A percentile compares a stretch with the other conserved stretches of the same genome.
These are phyloP conservation scores for Eumerus sabulonum DNA, from an alignment of 2,888 invertebrate species.

Conservation along the genomic window DNA sequence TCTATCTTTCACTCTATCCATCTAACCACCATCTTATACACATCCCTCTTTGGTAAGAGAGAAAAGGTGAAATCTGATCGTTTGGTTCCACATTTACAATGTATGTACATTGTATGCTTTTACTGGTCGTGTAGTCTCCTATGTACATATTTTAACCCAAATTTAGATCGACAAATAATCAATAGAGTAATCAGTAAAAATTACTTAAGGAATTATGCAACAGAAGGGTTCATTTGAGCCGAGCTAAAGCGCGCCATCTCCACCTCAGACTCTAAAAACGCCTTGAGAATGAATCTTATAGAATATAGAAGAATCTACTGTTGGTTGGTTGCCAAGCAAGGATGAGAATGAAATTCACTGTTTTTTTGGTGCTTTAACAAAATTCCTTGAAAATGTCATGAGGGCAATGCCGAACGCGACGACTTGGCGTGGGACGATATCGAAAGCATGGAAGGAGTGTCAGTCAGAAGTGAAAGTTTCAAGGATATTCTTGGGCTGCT, in stretches of 20 bases:
- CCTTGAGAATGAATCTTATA: background rate
- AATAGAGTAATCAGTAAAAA: conserved; percentile 37
- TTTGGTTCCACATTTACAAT: conserved; percentile 17
- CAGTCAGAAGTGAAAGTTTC: conserved; percentile 59
- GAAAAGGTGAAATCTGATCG: conserved; percentile 45
- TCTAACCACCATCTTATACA: conserved; percentile 1
- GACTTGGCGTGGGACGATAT: background rate
- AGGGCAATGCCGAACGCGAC: conserved; percentile 16
- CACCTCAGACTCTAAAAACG: background rate
- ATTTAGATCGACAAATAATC: conserved; percentile 56
- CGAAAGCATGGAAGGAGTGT: conserved; percentile 17
- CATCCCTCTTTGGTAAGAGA: background rate
- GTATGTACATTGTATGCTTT: conserved; percentile 2
- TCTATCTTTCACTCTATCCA: conserved; percentile 22
- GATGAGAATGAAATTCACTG: conserved; percentile 42
- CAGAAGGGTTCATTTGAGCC: conserved; percentile 26
- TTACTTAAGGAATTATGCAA: conserved; percentile 43
- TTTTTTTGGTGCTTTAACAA: too few relatives aligned
- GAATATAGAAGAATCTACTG: conserved; percentile 17
- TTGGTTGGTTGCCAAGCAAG: conserved; percentile 36
- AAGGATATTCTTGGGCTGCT: conserved; percentile 64
- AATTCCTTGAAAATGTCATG: conserved; percentile 47
- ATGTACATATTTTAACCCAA: conserved; percentile 24
- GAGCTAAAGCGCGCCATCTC: too few relatives aligned
- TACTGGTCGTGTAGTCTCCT: too few relatives aligned